phyloP scores from a whole-genome alignment of 2,113 vertebrate species.

The Microcebus lehilahytsara region DNA sequence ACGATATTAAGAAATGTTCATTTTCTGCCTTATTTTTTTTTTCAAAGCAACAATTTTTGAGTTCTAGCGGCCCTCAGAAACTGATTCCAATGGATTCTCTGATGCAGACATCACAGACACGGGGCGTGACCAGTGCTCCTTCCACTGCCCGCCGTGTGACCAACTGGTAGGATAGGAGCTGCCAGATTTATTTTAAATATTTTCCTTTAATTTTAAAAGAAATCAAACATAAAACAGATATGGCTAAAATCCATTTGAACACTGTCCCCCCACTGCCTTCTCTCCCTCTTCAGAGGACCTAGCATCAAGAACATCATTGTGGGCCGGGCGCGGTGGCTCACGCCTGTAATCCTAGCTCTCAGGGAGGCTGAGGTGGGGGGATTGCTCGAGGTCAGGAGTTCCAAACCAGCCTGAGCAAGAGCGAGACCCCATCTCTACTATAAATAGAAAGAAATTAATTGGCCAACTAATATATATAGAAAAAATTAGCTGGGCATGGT shows the following conservation, averaged over 20 bases:
- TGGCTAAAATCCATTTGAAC: neutral
- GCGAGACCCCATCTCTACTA: too few species aligned
- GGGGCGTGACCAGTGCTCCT: slow-evolving; percentile 63
- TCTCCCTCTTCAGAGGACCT: neutral
- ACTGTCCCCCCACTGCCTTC: too few species aligned
- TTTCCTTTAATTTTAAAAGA: neutral
- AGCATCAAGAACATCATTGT: neutral
- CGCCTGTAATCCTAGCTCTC: too few species aligned
- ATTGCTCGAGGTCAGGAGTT: too few species aligned
- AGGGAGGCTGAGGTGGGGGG: too few species aligned
- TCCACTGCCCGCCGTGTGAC: neutral
- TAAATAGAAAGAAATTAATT: too few species aligned
- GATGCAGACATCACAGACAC: neutral
- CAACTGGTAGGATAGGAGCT: neutral
- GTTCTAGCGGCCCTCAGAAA: neutral
- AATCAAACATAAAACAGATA: neutral
- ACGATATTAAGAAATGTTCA: neutral
- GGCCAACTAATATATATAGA: too few species aligned
- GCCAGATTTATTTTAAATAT: neutral
- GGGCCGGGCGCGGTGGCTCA: too few species aligned
- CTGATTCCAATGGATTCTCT: slow-evolving; percentile 43
- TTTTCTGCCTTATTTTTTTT: neutral
- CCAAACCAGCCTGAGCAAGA: too few species aligned
- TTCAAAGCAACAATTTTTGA: slow-evolving; percentile 67
- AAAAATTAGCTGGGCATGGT: too few species aligned